Conservation (phyloP, 53 echinoderm and acorn worm species). For the Echinarachnius parma region DNA sequence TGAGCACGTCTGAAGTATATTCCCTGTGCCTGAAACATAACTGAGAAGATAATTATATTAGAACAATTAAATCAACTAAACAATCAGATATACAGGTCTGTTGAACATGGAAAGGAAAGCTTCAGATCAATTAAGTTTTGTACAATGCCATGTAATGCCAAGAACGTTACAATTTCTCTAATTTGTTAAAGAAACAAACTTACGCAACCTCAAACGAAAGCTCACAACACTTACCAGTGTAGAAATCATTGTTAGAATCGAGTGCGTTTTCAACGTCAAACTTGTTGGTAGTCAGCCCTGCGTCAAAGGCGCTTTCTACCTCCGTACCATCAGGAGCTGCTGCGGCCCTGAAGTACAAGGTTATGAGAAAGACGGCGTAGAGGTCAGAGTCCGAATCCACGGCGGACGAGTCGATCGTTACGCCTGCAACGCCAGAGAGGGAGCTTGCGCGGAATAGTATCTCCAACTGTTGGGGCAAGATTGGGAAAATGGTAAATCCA, state of each 20-base stretch:
- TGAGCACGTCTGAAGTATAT: too few species aligned
- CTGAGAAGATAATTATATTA: too few species aligned
- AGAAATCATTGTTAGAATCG: constrained; percentile 26
- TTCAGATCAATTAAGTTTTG: too few species aligned
- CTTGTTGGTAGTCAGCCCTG: constrained; percentile 17
- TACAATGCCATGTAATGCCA: too few species aligned
- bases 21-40: too few species aligned
- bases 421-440: constrained; percentile 5
- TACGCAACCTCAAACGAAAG: too few species aligned
- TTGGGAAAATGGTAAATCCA: neutral
- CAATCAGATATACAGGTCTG: neutral
- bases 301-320: constrained; percentile 48
- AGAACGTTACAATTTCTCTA: too few species aligned
- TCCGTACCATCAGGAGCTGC: constrained; percentile 20
- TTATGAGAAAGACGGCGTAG: constrained; percentile 20
- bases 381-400: neutral
- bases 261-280: constrained; percentile 57
- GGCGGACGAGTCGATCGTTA: neutral
- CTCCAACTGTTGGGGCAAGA: constrained; percentile 12
- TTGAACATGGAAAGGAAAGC: neutral
- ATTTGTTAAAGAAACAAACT: too few species aligned
- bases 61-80: too few species aligned
- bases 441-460: constrained; percentile 29
- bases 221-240: constrained; percentile 48
- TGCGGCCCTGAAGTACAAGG: constrained; percentile 32